Evolutionary conservation across 2,113 vertebrate species (phyloP).

Genomic region (Sylvilagus bachmani): DNA sequence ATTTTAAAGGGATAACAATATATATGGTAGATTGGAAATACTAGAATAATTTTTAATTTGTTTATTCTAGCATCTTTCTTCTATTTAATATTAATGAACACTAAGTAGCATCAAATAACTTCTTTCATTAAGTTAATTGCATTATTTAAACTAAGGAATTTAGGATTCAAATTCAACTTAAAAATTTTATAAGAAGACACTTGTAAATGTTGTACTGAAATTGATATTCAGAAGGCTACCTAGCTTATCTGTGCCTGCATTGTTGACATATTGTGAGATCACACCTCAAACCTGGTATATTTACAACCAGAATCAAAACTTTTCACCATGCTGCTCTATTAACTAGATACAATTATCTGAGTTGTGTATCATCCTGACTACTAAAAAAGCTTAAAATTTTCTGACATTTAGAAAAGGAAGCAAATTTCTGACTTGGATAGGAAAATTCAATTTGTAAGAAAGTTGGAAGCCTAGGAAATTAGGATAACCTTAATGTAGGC

Average conservation of each 20-base stretch:
- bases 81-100: neutral
- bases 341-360: neutral
- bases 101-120: neutral
- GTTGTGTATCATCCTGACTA: neutral
- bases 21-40: neutral
- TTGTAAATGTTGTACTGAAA: neutral
- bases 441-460: neutral
- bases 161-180: too few species aligned
- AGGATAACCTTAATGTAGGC: neutral
- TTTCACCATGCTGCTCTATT: neutral
- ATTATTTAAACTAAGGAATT: neutral
- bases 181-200: too few species aligned
- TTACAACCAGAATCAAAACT: neutral
- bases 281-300: neutral
- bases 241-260: neutral
- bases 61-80: neutral
- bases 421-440: neutral
- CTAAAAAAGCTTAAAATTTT: neutral
- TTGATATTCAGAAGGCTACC: neutral
- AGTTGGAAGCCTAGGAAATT: neutral
- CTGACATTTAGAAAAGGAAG: neutral
- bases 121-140: slow-evolving; percentile 4
- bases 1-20: neutral
- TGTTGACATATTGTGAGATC: neutral
- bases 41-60: neutral